Evolutionary conservation across 1,140 invertebrate species (phyloP), one percentile per base, ranked within the genome.

Genomic region (Onthophagus taurus): DNA sequence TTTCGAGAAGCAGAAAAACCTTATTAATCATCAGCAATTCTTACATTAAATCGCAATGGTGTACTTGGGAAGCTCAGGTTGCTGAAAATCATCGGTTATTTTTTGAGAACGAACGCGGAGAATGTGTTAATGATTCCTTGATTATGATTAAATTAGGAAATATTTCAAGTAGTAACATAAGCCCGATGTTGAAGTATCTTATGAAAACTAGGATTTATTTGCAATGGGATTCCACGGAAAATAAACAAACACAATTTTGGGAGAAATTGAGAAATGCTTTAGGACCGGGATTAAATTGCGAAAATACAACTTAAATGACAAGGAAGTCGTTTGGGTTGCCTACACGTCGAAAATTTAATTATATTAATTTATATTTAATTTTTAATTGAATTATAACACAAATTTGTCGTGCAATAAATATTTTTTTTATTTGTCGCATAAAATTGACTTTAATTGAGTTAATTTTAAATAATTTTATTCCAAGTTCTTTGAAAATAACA

Each of bases 31-130:
- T 81, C 18, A 79, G 76, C 42, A 69, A 78, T 51, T 67, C 70
- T 41, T 82, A 80, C 55, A 68, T 74, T 0, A 69, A 71, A 49
- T 81, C 77, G 26, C 72, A 78, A 24, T 82, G 78, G 79, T 81
- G 78, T 55, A 52, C 71, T 18, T 77, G 77, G 69, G 79, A 82
- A 57, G 72, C 75, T 6, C 71, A 77, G 47, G 59, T 78, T 4
- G 78, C 77, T 0, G 70, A 74, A 44, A 67, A 72, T 47, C 70
- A 73, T 44, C 58, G 69, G 43, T 46, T 73, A 21, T 72, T 70
- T 49, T 60, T 70, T 7, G 66, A 70, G 53, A 45, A 62, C 20
- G 51, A 59, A 23, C 38, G 55, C 13, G 58, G 53, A 0, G 64
- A 68, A 42, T 65, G 65, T 21, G 57, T 55, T 4, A 66, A 73